Percentiles rank a stretch among this genome's conserved stretches.
Evolutionary conservation across 2,113 vertebrate species (phyloP).

Genomic region (Mirza zaza): DNA sequence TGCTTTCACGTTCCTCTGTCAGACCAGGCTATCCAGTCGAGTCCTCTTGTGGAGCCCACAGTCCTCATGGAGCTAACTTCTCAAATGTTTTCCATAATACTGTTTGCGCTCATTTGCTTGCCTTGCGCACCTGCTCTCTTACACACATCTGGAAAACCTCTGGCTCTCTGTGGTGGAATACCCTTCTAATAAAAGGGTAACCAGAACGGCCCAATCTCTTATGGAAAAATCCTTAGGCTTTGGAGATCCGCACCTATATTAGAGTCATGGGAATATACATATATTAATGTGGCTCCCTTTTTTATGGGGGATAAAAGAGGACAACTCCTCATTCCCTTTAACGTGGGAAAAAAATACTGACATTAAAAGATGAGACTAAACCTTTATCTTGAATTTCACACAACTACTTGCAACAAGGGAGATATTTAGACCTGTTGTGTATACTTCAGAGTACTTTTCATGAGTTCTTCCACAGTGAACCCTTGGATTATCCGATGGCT

Average conservation of each 20-base stretch:
- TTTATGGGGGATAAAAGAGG: slow-evolving; percentile 78
- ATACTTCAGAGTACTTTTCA: slow-evolving; percentile 78
- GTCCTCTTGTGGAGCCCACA: slow-evolving; percentile 85
- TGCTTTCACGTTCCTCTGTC: slow-evolving; percentile 76
- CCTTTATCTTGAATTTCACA: slow-evolving; percentile 81
- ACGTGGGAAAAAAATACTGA: slow-evolving; percentile 71
- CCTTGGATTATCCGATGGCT: slow-evolving; percentile 79
- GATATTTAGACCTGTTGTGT: slow-evolving; percentile 78
- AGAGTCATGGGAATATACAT: slow-evolving; percentile 81
- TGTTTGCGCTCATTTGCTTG: slow-evolving; percentile 89
- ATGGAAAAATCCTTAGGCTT: slow-evolving; percentile 81
- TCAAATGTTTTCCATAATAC: slow-evolving; percentile 87
- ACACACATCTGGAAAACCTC: slow-evolving; percentile 87
- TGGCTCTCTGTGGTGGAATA: slow-evolving; percentile 86
- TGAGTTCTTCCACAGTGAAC: slow-evolving; percentile 77
- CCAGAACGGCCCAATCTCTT: slow-evolving; percentile 79
- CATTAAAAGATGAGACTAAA: slow-evolving; percentile 82
- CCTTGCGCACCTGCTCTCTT: slow-evolving; percentile 88
- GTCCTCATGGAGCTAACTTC: slow-evolving; percentile 86
- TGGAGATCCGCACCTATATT: slow-evolving; percentile 80
- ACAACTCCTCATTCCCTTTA: slow-evolving; percentile 74
- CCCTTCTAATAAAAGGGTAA: slow-evolving; percentile 81
- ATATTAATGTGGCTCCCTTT: slow-evolving; percentile 80
- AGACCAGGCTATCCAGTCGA: slow-evolving; percentile 78
- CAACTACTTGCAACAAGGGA: slow-evolving; percentile 82